Evolutionary conservation across 2,113 vertebrate species (phyloP).

Genomic region (Cephalopterus ornatus): DNA sequence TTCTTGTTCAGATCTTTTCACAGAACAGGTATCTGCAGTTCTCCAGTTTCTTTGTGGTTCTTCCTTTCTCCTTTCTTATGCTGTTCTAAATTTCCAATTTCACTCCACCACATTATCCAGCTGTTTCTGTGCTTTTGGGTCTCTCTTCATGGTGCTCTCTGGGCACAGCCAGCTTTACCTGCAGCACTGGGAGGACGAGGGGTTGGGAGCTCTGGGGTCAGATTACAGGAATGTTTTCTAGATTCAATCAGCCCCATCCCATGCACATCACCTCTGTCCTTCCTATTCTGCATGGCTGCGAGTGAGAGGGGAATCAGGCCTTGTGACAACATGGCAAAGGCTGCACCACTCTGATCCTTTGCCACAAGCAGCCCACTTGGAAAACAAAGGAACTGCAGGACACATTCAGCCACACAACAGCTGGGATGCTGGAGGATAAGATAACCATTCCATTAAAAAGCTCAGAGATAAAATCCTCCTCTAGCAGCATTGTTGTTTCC

Average conservation of each 20-base stretch:
- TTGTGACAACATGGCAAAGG: background rate
- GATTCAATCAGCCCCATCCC: background rate
- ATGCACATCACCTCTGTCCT: background rate
- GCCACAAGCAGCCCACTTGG: background rate
- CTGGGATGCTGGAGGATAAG: background rate
- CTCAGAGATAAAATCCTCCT: background rate
- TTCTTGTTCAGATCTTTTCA: background rate
- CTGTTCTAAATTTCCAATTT: background rate
- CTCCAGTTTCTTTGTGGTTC: background rate
- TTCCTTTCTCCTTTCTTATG: background rate
- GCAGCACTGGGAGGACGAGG: accelerated
- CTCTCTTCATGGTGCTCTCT: background rate
- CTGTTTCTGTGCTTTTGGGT: background rate
- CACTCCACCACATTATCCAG: background rate
- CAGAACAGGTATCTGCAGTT: background rate
- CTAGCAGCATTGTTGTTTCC: background rate
- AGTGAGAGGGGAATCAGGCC: background rate
- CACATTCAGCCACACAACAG: background rate
- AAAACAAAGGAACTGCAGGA: background rate
- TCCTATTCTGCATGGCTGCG: background rate
- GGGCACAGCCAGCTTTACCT: background rate
- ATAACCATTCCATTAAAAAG: background rate
- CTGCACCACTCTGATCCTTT: background rate
- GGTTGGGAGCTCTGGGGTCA: background rate
- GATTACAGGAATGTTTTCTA: background rate